Conservation (phyloP, 2,797 vertebrate genomes). For the Staurois parvus region DNA sequence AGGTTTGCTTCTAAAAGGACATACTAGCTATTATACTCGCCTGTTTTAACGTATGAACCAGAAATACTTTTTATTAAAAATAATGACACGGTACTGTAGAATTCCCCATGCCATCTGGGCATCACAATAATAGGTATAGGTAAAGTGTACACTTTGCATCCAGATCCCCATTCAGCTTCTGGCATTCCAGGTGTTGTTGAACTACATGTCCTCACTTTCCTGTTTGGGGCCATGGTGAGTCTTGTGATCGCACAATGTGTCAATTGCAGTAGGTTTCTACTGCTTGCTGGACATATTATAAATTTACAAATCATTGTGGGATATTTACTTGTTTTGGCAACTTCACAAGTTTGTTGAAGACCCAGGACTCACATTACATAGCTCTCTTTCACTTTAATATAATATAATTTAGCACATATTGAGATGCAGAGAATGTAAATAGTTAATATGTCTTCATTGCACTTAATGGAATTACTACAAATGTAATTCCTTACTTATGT, state of each 20-base stretch:
- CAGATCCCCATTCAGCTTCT: not conserved
- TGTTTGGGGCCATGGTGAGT: not conserved
- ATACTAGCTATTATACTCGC: not conserved
- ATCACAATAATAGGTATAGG: too few species aligned
- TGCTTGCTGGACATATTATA: not conserved
- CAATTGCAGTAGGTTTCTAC: not conserved
- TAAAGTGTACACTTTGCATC: not conserved
- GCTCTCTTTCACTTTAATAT: not conserved
- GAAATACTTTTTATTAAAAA: not conserved
- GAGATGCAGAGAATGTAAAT: not conserved
- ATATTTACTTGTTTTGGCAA: not conserved
- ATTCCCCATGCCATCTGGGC: not conserved
- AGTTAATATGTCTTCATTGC: not conserved
- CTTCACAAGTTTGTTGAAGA: not conserved
- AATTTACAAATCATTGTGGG: not conserved
- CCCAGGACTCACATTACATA: not conserved
- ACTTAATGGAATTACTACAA: not conserved
- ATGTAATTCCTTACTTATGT: not conserved
- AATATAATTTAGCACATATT: not conserved
- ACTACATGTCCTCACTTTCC: not conserved
- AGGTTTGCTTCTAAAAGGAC: not conserved
- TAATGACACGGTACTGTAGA: not conserved
- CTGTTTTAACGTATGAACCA: not conserved
- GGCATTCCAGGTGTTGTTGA: not conserved
- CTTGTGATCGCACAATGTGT: not conserved